Base-by-base conservation (phyloP, 2,797 vertebrate genomes). In the Eulemur mongoz region DNA sequence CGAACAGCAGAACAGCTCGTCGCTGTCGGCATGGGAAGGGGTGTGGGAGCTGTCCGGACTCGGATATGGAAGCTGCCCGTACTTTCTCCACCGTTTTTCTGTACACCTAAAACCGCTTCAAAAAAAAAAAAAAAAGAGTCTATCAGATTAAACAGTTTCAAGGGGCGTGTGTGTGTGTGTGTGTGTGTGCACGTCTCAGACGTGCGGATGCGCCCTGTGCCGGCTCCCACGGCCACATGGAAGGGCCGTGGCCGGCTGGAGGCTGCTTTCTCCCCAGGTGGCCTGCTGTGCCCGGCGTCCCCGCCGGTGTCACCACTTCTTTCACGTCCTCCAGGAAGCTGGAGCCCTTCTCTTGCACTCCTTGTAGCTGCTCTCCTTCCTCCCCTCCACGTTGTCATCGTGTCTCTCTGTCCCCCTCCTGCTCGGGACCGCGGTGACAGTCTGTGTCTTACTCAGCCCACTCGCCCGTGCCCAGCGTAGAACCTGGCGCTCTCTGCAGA, bases 391-490 rank as follows among this genome's bases (percentile, higher is more conserved):
- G 40, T 1, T 14, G 18, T 13, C 43, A 12, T 14, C 1, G 2
- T 6, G 38, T 63, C 43, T 63, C 38, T 20, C 63, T 38, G 48
- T 38, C n/a, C 4, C 1, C n/a, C 38, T n/a, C 10, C 8, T 11
- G 0, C 54, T 22, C 0, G 0, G 81, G 45, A 27, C 38, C 4
- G 43, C 6, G 0, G 14, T 1, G 11, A 43, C 5, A 40, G 35
- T 12, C n/a, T 8, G 1, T 12, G 35, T 52, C 52, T 10, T 0
- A 0, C 4, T 14, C 0, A 0, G 4, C 48, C 35, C 8, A 0
- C 27, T 2, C 2, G 0, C 69, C 54, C 2, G 0, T 10, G 80
- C 70, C 67, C 8, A 14, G 35, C 4, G 0, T 7, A 6, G 35
- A 63, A 4, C 9, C 35, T 1, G 1, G 30, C 15, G 40, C 38